These are phyloP conservation scores for Prunella strophiata DNA, from an alignment of 2,797 vertebrate species.

Conservation along the genomic window DNA sequence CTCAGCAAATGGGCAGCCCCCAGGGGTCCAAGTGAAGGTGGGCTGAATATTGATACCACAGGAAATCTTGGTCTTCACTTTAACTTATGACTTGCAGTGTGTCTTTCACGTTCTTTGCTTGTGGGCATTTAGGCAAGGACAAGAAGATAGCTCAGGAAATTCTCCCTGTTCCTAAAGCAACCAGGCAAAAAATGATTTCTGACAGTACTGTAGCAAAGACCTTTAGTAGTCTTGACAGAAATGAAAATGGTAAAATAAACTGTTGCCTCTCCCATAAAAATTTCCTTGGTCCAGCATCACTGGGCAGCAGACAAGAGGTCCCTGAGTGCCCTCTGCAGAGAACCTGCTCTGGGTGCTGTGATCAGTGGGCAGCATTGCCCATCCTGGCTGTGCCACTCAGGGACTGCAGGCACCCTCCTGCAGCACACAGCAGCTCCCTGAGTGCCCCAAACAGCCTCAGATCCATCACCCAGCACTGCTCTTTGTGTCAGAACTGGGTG, in stretches of 20 bases:
- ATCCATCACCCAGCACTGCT: background rate
- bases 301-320: background rate
- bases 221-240: background rate
- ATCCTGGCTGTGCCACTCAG: background rate
- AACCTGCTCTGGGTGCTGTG: background rate
- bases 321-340: background rate
- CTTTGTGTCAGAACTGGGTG: background rate
- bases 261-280: background rate
- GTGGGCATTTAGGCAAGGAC: background rate
- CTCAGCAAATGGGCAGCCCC: background rate
- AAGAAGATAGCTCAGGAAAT: background rate
- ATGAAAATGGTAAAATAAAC: background rate
- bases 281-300: background rate
- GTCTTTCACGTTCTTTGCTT: background rate
- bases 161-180: background rate
- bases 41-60: background rate
- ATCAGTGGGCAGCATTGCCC: background rate
- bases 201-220: background rate
- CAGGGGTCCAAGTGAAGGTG: background rate
- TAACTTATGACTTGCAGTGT: background rate
- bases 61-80: background rate
- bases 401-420: background rate
- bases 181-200: slow-evolving; percentile 41
- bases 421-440: background rate
- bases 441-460: background rate